Conservation (phyloP, 2,797 vertebrate genomes). For the Netta rufina region DNA sequence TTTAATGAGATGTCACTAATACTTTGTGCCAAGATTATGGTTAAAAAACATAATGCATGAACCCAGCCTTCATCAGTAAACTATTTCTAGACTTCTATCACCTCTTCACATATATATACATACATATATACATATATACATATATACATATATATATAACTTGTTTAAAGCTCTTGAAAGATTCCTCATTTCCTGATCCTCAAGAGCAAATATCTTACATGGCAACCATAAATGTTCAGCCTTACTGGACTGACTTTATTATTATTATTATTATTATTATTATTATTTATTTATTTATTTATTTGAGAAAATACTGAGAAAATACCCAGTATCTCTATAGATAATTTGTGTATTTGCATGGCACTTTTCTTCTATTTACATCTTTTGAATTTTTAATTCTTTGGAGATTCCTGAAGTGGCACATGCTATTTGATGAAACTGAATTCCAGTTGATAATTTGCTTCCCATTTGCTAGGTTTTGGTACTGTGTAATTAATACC, state of each 20-base stretch:
- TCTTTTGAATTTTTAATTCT: background rate
- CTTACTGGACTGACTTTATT: background rate
- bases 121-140: too few species aligned
- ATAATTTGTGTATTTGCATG: background rate
- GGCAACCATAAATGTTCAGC: background rate
- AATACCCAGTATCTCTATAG: background rate
- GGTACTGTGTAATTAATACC: rapidly evolving
- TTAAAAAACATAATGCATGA: background rate
- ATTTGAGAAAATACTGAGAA: background rate
- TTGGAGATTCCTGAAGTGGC: background rate
- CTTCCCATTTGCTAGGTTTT: background rate
- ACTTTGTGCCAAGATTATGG: background rate
- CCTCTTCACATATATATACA: background rate
- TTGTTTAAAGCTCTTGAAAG: background rate
- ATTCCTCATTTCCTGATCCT: background rate
- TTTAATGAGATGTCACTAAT: background rate
- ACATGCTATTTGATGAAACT: background rate
- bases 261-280: too few species aligned
- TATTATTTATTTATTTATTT: background rate
- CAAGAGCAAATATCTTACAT: background rate
- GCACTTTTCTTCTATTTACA: background rate
- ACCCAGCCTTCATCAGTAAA: background rate
- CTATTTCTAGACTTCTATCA: background rate
- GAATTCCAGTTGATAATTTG: background rate
- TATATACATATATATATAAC: background rate